Evolutionary conservation across 2,888 invertebrate genomes (phyloP), one percentile per base, ranked within the genome.

Genomic region (Eupelmus urozonus): DNA sequence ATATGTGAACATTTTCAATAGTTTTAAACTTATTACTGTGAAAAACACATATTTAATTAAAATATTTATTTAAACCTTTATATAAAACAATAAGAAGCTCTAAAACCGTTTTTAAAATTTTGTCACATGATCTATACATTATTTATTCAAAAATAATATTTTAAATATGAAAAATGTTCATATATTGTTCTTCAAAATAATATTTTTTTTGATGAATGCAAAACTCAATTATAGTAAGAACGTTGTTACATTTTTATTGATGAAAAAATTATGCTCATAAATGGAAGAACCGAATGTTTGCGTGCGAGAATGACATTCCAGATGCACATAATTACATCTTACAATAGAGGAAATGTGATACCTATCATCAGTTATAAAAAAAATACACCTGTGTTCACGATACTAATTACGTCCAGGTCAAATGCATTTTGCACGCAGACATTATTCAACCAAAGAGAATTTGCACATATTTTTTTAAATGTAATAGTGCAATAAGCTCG

Each of bases 251-350:
- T 62, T 57, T 53, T 71, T 75, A 79, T 79, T 25, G 75, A 79
- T 75, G 53, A 71, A 45, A 71, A 2, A 75, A 71, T 62, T 65
- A 42, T 18, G 57, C 42, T 49, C 23, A 29, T 45, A 66, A 60
- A 49, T 57, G 60, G 25, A 53, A 53, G 34, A 34, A 62, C 9
- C 29, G 7, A 57, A 74, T 27, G 60, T 23, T 76, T 55, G 72
- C 76, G 72, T 79, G 76, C 57, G n/a, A 11, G 71, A 60, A 72
- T 76, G 57, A 67, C 60, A 57, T 79, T 79, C 55, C 63, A 40
- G 53, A 18, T 62, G 53, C 34, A 29, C 27, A 34, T 34, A 66
- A 79, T 72, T 72, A 51, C 18, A 49, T 27, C 0, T 23, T 75
- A 51, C n/a, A 59, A 74, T 74, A 27, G 40, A 67, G 34, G 51